These are phyloP conservation scores for Megalurothrips usitatus DNA, from an alignment of 2,888 invertebrate species.

Conservation along the genomic window DNA sequence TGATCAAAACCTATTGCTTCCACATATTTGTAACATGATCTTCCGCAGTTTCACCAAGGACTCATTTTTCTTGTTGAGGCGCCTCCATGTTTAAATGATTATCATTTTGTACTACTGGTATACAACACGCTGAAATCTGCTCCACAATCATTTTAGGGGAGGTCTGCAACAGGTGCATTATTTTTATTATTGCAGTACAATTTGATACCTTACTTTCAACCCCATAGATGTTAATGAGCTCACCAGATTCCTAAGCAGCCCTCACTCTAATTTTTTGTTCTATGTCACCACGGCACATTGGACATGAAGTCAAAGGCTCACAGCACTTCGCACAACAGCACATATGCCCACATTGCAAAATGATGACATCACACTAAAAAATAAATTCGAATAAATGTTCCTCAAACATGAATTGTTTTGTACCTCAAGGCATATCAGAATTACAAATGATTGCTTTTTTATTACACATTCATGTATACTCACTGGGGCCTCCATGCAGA, in stretches of 20 bases:
- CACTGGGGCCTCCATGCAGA: constrained; percentile 73
- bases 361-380: constrained; percentile 69
- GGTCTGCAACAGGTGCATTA: no score
- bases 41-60: no score
- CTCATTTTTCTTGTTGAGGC: no score
- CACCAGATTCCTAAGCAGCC: constrained; percentile 48
- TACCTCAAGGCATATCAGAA: neutral
- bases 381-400: constrained; percentile 32
- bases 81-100: no score
- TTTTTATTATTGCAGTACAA: no score
- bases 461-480: constrained; percentile 41
- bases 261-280: constrained; percentile 64
- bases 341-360: constrained; percentile 83
- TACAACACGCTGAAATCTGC: no score
- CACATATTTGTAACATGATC: no score
- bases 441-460: neutral
- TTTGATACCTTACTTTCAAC: no score
- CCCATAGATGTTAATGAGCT: no score
- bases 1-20: no score
- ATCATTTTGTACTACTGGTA: no score
- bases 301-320: constrained; percentile 60
- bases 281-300: constrained; percentile 70
- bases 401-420: constrained; percentile 27
- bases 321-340: constrained; percentile 74
- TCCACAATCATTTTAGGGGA: no score